A percentile compares a stretch with the other conserved stretches of the same genome.
These are phyloP conservation scores for Hirundo rustica DNA, from an alignment of 2,797 vertebrate species.

Conservation along the genomic window DNA sequence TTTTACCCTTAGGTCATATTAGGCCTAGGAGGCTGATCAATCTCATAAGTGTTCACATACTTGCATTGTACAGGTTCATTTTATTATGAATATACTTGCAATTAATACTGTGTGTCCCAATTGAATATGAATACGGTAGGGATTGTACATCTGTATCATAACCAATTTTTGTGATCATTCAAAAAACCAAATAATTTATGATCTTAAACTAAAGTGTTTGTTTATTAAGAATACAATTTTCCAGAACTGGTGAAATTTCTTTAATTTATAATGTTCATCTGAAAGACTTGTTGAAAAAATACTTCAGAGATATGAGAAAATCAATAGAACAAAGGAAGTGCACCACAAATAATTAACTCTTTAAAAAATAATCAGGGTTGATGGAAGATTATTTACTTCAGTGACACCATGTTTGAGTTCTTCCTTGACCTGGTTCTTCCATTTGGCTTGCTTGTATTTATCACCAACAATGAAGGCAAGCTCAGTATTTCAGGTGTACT, in stretches of 20 bases:
- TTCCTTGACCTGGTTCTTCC: background rate
- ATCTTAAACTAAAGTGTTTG: background rate
- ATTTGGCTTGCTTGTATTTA: background rate
- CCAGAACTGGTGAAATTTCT: background rate
- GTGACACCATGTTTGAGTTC: background rate
- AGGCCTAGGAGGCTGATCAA: background rate
- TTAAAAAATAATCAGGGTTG: background rate
- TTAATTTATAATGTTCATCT: background rate
- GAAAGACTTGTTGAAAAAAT: background rate
- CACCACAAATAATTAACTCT: background rate
- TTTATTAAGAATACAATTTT: background rate
- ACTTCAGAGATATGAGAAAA: background rate
- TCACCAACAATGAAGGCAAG: background rate
- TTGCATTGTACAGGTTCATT: background rate
- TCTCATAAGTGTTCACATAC: background rate
- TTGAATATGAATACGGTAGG: background rate
- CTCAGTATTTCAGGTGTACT: background rate
- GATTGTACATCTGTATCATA: background rate
- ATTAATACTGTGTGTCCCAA: background rate
- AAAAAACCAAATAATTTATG: background rate
- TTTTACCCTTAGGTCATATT: background rate
- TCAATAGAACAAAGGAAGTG: background rate
- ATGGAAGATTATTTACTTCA: background rate
- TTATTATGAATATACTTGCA: background rate
- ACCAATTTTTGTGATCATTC: background rate